Conservation (phyloP, 1,140 invertebrate species). For the Luehdorfia chinensis region DNA sequence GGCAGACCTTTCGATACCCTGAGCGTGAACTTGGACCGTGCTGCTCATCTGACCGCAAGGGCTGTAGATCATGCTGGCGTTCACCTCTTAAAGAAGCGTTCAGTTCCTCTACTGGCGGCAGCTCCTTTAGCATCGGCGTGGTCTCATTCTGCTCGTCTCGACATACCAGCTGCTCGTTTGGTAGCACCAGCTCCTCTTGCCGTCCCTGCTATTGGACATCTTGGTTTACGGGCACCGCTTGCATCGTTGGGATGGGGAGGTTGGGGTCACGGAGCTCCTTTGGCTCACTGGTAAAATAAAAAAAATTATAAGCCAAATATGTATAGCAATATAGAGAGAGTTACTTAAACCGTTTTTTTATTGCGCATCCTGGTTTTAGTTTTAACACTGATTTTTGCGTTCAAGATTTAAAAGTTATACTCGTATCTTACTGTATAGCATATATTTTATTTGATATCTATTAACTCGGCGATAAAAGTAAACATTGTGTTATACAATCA, state of each 20-base stretch:
- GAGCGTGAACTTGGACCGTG: conserved; percentile 69
- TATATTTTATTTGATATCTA: no score
- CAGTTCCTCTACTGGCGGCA: conserved; percentile 33
- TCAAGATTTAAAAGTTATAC: no score
- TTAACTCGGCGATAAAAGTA: no score
- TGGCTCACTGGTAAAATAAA: conserved; percentile 27
- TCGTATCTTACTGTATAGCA: no score
- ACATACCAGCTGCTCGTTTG: conserved; percentile 25
- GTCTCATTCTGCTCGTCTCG: conserved; percentile 23
- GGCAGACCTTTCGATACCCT: conserved; percentile 69
- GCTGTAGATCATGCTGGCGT: conserved; percentile 42
- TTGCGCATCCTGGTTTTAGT: background rate
- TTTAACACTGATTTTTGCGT: background rate
- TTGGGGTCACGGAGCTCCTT: conserved; percentile 20
- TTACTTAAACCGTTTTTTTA: conserved; percentile 27
- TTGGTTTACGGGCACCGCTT: conserved; percentile 21
- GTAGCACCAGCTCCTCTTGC: conserved; percentile 27
- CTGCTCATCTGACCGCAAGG: conserved; percentile 60
- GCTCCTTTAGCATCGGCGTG: conserved; percentile 25
- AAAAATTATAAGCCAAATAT: conserved; percentile 6
- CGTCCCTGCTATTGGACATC: conserved; percentile 21
- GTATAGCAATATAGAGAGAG: conserved; percentile 50
- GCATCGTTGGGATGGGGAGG: conserved; percentile 25
- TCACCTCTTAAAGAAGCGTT: conserved; percentile 58
- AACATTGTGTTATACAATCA: no score